Conservation (phyloP, 1,140 invertebrate genomes). For the Zaprionus camerounensis region DNA sequence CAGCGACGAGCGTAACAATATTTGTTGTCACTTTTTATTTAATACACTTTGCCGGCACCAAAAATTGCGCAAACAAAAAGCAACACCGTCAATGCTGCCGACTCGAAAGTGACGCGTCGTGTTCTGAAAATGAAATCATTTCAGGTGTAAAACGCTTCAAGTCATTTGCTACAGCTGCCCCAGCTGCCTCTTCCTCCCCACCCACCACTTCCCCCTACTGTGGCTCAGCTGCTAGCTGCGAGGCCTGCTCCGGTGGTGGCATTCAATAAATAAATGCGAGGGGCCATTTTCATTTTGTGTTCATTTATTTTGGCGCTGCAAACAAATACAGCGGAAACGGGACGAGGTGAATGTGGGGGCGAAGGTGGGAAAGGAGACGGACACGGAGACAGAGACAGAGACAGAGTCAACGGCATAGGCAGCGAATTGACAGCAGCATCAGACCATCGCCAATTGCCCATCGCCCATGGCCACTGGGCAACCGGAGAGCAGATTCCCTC, state of each 20-base stretch:
- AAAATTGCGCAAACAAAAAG: constrained; percentile 47
- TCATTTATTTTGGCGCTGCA: constrained; percentile 45
- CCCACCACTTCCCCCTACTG: not conserved
- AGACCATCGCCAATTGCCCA: not conserved
- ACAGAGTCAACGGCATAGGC: not conserved
- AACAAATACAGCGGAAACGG: constrained; percentile 29
- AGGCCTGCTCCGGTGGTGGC: constrained; percentile 27
- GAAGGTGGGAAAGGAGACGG: not conserved
- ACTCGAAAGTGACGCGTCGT: constrained; percentile 27
- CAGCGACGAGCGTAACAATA: constrained; percentile 64
- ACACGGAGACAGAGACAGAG: not conserved
- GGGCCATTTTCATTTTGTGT: constrained; percentile 48
- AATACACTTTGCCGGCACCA: constrained; percentile 61
- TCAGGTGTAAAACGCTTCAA: constrained; percentile 75
- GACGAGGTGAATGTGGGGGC: not conserved
- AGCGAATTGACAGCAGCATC: not conserved
- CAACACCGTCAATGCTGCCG: not conserved
- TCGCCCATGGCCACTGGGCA: not conserved
- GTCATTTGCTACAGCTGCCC: constrained; percentile 46
- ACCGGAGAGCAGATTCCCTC: not conserved
- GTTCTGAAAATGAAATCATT: constrained; percentile 69
- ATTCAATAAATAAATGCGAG: constrained; percentile 54
- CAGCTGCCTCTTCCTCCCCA: not conserved
- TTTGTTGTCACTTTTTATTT: constrained; percentile 79
- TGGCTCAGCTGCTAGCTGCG: constrained; percentile 2